Evolutionary conservation across 64 coral and sea anemone genomes (phyloP).

Genomic region (Montipora cactus): DNA sequence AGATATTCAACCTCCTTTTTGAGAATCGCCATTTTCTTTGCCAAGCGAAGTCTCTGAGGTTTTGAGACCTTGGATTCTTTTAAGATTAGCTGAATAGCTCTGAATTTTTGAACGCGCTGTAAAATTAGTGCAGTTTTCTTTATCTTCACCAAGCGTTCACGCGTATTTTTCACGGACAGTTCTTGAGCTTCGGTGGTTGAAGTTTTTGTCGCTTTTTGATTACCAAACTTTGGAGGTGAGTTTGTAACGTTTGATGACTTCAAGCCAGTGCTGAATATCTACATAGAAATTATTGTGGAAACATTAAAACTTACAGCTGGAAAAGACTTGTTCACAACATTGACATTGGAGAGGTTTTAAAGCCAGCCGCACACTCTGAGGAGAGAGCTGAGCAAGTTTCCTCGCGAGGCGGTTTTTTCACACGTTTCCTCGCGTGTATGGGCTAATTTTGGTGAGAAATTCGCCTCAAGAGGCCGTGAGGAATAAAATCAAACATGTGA

Average conservation of each 20-base stretch:
- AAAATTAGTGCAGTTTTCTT: slow-evolving; percentile 7
- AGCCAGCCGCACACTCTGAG: no score
- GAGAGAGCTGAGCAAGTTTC: no score
- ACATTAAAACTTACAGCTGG: no score
- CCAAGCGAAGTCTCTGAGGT: background rate
- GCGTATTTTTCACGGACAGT: background rate
- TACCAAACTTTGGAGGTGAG: background rate
- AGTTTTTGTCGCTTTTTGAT: background rate
- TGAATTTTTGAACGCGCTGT: slow-evolving; percentile 7
- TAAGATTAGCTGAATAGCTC: background rate
- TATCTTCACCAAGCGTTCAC: background rate
- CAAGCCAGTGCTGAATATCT: background rate
- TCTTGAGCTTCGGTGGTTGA: background rate
- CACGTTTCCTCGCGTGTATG: no score
- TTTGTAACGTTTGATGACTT: background rate
- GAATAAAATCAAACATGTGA: no score
- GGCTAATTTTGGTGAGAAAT: no score
- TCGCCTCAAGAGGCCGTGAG: no score
- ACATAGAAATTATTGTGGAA: background rate
- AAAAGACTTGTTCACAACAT: no score
- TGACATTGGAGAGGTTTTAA: no score
- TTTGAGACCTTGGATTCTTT: background rate
- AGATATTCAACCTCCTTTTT: background rate
- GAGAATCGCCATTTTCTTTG: background rate
- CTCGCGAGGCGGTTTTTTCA: no score